Evolutionary conservation across 2,113 vertebrate species (phyloP).

Genomic region (Philantomba maxwellii): DNA sequence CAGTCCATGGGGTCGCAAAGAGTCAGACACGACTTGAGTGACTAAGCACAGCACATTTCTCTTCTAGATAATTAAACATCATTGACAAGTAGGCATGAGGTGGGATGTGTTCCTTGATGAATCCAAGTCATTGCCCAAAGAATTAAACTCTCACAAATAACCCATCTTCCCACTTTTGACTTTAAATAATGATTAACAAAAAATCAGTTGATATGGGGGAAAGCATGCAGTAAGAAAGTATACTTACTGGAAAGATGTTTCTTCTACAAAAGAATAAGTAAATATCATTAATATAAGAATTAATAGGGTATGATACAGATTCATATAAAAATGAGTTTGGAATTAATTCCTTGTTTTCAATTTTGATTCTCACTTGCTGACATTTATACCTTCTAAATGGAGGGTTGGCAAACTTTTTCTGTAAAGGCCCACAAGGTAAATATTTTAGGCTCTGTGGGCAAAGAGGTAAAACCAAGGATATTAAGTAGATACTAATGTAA

Average conservation of each 20-base stretch:
- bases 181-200: background rate
- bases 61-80: background rate
- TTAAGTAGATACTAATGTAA: background rate
- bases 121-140: background rate
- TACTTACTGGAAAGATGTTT: conserved; percentile 83
- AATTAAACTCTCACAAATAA: background rate
- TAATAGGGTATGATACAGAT: background rate
- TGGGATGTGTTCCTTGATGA: background rate
- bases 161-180: background rate
- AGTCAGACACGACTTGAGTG: background rate
- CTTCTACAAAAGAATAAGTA: conserved; percentile 74
- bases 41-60: background rate
- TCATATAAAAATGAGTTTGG: conserved; percentile 15
- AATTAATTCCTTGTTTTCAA: background rate
- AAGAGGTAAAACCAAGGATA: background rate
- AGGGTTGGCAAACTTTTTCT: background rate
- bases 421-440: background rate
- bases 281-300: conserved; percentile 48
- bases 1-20: background rate
- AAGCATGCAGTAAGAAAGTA: conserved; percentile 38
- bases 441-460: background rate
- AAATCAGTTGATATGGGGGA: background rate
- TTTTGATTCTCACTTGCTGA: background rate
- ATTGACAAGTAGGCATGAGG: background rate
- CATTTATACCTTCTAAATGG: background rate